phyloP scores from a whole-genome alignment of 1,140 invertebrate genomes.

The Latrodectus geometricus region DNA sequence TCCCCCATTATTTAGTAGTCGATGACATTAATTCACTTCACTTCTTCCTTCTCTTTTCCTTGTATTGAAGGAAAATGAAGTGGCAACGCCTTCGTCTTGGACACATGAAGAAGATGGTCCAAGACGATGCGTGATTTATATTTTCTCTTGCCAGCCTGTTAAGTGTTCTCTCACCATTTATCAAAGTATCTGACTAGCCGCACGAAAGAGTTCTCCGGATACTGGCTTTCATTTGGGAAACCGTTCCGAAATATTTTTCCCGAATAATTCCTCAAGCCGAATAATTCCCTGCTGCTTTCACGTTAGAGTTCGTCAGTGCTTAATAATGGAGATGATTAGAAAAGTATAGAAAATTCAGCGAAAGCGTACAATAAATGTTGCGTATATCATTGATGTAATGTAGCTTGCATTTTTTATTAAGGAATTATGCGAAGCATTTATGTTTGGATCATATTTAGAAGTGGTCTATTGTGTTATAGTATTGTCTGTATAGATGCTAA shows the following conservation, averaged over 20 bases:
- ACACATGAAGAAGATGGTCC: constrained; percentile 11
- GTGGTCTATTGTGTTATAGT: too few species aligned
- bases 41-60: constrained; percentile 7
- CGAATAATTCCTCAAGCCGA: neutral
- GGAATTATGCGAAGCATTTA: too few species aligned
- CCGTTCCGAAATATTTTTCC: neutral
- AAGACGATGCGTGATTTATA: constrained; percentile 40
- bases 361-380: too few species aligned
- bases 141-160: constrained; percentile 37
- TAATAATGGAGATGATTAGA: too few species aligned
- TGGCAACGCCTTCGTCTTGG: constrained; percentile 1
- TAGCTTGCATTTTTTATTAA: too few species aligned
- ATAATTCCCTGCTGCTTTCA: too few species aligned
- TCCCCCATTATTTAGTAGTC: constrained; percentile 19
- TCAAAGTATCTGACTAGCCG: constrained; percentile 13
- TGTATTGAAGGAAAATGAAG: constrained; percentile 24
- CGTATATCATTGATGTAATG: too few species aligned
- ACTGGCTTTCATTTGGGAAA: neutral
- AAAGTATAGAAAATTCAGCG: too few species aligned
- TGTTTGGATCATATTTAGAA: too few species aligned
- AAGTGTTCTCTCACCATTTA: constrained; percentile 35
- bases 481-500: too few species aligned
- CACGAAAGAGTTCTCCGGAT: neutral
- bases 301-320: too few species aligned
- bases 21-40: constrained; percentile 46